Conservation (phyloP, 2,888 invertebrate species). For the Octodonta nipae region DNA sequence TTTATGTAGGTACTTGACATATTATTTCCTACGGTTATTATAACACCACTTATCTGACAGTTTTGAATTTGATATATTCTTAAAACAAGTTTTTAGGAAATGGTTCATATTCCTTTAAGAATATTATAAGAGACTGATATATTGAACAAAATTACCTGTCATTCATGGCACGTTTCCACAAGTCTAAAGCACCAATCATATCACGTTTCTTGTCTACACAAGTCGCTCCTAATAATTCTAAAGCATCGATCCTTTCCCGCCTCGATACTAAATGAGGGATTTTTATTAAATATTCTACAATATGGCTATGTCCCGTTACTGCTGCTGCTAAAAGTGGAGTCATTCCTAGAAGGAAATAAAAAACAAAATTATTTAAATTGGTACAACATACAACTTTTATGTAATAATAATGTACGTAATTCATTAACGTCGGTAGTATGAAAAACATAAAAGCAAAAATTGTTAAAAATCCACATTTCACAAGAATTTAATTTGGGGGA, state of each 20-base stretch:
- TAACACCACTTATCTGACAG: no score
- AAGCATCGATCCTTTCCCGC: slow-evolving; percentile 72
- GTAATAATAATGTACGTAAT: neutral
- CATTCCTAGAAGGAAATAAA: slow-evolving; percentile 51
- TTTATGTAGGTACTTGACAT: no score
- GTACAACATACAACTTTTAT: neutral
- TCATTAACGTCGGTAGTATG: neutral
- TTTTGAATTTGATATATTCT: no score
- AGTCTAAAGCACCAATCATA: slow-evolving; percentile 74
- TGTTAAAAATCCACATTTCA: no score
- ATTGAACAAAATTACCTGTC: slow-evolving; percentile 48
- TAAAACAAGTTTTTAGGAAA: neutral
- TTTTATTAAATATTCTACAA: slow-evolving; percentile 82
- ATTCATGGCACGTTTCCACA: slow-evolving; percentile 86
- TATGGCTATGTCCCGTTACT: slow-evolving; percentile 82
- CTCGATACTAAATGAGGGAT: slow-evolving; percentile 56
- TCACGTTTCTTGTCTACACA: slow-evolving; percentile 93
- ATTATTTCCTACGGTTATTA: no score
- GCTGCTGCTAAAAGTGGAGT: slow-evolving; percentile 88
- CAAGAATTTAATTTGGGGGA: no score
- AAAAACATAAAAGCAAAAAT: neutral
- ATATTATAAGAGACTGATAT: neutral
- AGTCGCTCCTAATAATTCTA: slow-evolving; percentile 85
- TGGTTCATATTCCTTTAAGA: no score
- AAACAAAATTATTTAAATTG: slow-evolving; percentile 3